A percentile compares a stretch with the other conserved stretches of the same genome.
Conservation (phyloP, 2,888 invertebrate species). For the Tetrapedia diversipes region DNA sequence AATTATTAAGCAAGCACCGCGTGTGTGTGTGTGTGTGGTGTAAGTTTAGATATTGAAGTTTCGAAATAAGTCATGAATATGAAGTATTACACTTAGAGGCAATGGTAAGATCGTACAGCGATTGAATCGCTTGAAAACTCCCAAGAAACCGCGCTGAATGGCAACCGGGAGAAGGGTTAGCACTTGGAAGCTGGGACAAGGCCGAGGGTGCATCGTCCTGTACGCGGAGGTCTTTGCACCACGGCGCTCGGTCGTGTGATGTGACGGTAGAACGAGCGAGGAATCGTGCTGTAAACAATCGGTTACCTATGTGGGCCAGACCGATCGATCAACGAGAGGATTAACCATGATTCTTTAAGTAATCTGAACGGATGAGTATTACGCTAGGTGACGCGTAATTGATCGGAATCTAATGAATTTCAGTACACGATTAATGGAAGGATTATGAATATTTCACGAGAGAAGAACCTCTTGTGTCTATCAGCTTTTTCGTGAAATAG, state of each 20-base stretch:
- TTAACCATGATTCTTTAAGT: slow-evolving; percentile 22
- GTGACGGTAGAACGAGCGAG: slow-evolving; percentile 23
- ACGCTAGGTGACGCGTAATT: neutral
- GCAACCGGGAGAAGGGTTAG: slow-evolving; percentile 35
- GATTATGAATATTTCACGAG: too few relatives aligned
- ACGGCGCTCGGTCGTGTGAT: slow-evolving; percentile 33
- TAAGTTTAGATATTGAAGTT: too few relatives aligned
- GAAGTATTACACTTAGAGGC: too few relatives aligned
- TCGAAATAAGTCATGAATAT: too few relatives aligned
- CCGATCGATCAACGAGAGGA: slow-evolving; percentile 44
- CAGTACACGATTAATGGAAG: too few relatives aligned
- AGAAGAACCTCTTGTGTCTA: too few relatives aligned
- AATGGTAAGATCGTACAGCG: neutral
- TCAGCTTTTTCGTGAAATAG: too few relatives aligned
- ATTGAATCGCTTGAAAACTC: slow-evolving; percentile 21
- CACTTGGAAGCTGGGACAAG: slow-evolving; percentile 75
- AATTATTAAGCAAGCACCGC: too few relatives aligned
- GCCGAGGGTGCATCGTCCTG: slow-evolving; percentile 79
- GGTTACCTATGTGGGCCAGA: slow-evolving; percentile 59
- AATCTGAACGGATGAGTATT: too few relatives aligned
- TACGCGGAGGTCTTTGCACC: slow-evolving; percentile 74
- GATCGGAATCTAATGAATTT: neutral
- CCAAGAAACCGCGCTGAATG: slow-evolving; percentile 22
- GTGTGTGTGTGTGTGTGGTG: too few relatives aligned
- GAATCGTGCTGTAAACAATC: slow-evolving; percentile 54